These are phyloP conservation scores for Ariopsis seemanni DNA, from an alignment of 2,113 vertebrate genomes.

Conservation along the genomic window DNA sequence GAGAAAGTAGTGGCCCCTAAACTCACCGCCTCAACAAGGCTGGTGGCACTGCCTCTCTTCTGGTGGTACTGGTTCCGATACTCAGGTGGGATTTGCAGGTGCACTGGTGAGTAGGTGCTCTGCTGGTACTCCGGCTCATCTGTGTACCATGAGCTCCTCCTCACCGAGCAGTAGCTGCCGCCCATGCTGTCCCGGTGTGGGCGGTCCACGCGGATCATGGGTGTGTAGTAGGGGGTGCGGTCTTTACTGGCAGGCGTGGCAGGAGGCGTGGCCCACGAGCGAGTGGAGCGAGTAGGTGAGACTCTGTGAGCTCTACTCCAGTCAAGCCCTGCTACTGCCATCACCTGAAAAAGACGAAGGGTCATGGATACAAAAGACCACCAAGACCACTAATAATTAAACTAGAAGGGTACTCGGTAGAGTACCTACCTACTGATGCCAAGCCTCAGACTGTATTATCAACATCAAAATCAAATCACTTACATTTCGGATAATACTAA, in stretches of 20 bases:
- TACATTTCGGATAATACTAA: too few relatives aligned
- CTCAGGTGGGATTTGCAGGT: constrained; percentile 88
- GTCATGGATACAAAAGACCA: neutral
- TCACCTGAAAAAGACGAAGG: constrained; percentile 75
- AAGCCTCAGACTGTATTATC: too few relatives aligned
- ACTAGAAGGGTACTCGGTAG: too few relatives aligned
- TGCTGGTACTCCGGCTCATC: constrained; percentile 88
- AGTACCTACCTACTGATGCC: too few relatives aligned
- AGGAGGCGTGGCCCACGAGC: constrained; percentile 95
- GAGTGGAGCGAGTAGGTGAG: constrained; percentile 90
- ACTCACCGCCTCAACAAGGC: constrained; percentile 94
- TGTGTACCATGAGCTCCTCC: constrained; percentile 97
- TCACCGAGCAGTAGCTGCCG: constrained; percentile 85
- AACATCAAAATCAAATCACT: too few relatives aligned
- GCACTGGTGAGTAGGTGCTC: constrained; percentile 86
- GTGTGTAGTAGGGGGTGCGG: constrained; percentile 86
- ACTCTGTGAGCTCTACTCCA: constrained; percentile 91
- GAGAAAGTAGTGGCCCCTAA: neutral
- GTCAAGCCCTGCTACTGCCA: constrained; percentile 97
- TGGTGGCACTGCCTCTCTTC: constrained; percentile 95
- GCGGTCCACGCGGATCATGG: constrained; percentile 92
- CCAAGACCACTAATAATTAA: neutral
- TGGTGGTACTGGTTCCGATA: constrained; percentile 90
- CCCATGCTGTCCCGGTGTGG: constrained; percentile 80
- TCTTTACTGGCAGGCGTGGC: constrained; percentile 88